Evolutionary conservation across 2,888 invertebrate species (phyloP), one percentile per base, ranked within the genome.

Genomic region (Tribolium freemani): DNA sequence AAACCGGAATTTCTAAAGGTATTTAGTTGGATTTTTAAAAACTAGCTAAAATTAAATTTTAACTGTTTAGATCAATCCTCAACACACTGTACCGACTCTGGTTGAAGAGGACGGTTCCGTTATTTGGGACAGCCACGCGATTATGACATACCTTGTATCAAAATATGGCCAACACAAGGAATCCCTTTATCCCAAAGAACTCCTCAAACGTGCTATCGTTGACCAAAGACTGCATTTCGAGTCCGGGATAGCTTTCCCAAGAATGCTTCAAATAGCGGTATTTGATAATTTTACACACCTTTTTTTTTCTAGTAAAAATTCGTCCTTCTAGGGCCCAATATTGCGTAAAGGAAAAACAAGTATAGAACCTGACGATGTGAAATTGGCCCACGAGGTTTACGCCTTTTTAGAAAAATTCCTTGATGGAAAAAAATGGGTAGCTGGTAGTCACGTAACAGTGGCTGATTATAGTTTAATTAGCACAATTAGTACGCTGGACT

Each of bases 81-180:
- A 80, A 64, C 87, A 87, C 57, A 86, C 86, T 6, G 75, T 78
- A 9, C 76, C 77, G 4, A 71, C 71, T 16, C 66, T 77, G 4
- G 66, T 54, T 9, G 80, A 85, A 31, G 84, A 88, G 75, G 81
- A 83, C 57, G 83, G 85, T 8, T 74, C 87, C 5, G 77, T 85
- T 3, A 78, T 88, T 11, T 86, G 84, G 45, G 88, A 88, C 69
- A 88, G 88, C 56, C 88, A 88, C 79, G 86, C 86, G 0, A 88
- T 89, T 74, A 81, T 87, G 58, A 84, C 86, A 45, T 88, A 89
- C 75, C 75, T 85, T 74, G 80, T 70, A 71, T 79, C 64, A 26
- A 77, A 75, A 67, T 76, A 78, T 46, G 75, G 71, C 1, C 73
- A 76, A 48, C 60, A 76, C 8, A 60, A 46, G 21, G 71, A 69